Evolutionary conservation across 1,140 invertebrate genomes (phyloP).

Genomic region (Fragariocoptes setiger): DNA sequence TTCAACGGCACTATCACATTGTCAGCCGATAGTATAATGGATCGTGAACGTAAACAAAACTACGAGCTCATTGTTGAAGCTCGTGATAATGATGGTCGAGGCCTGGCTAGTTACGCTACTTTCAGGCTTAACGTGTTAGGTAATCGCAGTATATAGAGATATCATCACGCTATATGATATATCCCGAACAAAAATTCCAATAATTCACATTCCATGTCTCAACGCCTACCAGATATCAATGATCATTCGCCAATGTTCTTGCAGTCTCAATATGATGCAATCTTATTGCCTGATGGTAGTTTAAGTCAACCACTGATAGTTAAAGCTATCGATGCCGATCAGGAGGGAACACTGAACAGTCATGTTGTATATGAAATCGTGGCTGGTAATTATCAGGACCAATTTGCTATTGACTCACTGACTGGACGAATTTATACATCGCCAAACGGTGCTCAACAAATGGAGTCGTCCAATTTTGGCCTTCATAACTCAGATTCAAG

Average conservation of each 20-base stretch:
- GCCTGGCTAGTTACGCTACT: slow-evolving; percentile 17
- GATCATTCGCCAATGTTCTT: slow-evolving; percentile 54
- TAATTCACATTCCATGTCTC: background rate
- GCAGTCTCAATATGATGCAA: slow-evolving; percentile 41
- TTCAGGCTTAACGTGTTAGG: slow-evolving; percentile 11
- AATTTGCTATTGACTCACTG: slow-evolving; percentile 23
- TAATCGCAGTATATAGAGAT: slow-evolving; percentile 1
- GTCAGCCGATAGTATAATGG: slow-evolving; percentile 30
- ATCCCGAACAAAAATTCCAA: background rate
- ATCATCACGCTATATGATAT: background rate
- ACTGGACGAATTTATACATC: slow-evolving; percentile 14
- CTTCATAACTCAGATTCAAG: background rate
- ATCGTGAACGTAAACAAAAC: slow-evolving; percentile 34
- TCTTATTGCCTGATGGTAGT: slow-evolving; percentile 31
- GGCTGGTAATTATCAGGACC: slow-evolving; percentile 38
- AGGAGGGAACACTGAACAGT: slow-evolving; percentile 43
- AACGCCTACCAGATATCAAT: slow-evolving; percentile 31
- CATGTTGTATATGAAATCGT: slow-evolving; percentile 48
- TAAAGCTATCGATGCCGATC: slow-evolving; percentile 41
- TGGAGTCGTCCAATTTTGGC: background rate
- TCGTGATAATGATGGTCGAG: slow-evolving; percentile 43
- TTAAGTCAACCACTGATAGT: slow-evolving; percentile 13
- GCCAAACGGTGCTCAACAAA: background rate
- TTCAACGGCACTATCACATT: slow-evolving; percentile 38
- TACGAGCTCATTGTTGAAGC: slow-evolving; percentile 49